A percentile compares a stretch with the other conserved stretches of the same genome.
phyloP scores from a whole-genome alignment of 2,888 invertebrate species.

The Elmis aenea region DNA sequence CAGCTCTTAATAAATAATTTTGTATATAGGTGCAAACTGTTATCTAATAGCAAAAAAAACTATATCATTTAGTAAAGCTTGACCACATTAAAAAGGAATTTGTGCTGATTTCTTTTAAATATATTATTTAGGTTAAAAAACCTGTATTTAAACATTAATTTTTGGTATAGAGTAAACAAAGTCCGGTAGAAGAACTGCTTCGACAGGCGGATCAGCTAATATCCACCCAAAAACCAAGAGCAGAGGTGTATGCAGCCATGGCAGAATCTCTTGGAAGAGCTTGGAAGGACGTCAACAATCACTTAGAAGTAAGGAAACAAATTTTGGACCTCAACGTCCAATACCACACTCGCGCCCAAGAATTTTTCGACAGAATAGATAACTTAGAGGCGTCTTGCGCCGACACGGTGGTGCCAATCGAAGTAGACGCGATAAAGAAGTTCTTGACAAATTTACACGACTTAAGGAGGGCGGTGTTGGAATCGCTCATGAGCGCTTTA shows the following conservation, averaged over 20 bases:
- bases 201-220: constrained; percentile 82
- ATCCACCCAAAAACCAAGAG: constrained; percentile 67
- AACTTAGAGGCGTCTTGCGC: constrained; percentile 65
- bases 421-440: constrained; percentile 66
- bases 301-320: constrained; percentile 70
- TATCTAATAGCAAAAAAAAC: no score
- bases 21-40: no score
- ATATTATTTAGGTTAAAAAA: no score
- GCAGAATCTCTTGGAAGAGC: constrained; percentile 70
- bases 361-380: constrained; percentile 65
- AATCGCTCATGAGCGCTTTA: constrained; percentile 72
- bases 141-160: no score
- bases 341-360: constrained; percentile 68
- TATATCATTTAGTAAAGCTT: no score
- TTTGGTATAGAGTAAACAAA: constrained; percentile 69
- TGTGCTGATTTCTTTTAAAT: no score
- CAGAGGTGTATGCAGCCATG: constrained; percentile 84
- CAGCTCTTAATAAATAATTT: no score
- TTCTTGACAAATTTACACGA: constrained; percentile 68
- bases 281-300: constrained; percentile 78
- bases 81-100: no score
- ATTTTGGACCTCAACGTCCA: constrained; percentile 73
- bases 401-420: constrained; percentile 62
- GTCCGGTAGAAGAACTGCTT: constrained; percentile 81
- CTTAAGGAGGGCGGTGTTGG: constrained; percentile 65